Evolutionary conservation across 1,140 invertebrate species (phyloP).

Genomic region (Drosophila grimshawi): DNA sequence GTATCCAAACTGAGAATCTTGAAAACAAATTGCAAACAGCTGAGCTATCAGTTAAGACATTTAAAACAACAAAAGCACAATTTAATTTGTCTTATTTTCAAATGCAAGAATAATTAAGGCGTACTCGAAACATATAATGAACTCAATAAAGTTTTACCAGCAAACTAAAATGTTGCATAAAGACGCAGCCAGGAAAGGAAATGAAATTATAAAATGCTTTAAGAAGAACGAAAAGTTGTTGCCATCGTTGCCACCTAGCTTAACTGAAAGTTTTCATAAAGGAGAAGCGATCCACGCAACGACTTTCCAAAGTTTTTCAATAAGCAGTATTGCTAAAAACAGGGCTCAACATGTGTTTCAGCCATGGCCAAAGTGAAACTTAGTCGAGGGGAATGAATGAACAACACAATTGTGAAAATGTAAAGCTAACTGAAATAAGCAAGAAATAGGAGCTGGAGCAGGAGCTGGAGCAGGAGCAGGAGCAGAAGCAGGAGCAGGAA

Average conservation of each 20-base stretch:
- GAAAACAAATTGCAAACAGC: constrained; percentile 5
- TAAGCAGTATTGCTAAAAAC: constrained; percentile 66
- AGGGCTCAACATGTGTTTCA: constrained; percentile 43
- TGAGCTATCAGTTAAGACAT: constrained; percentile 19
- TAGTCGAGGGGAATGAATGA: constrained; percentile 33
- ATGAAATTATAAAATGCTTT: constrained; percentile 61
- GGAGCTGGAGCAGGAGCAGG: neutral
- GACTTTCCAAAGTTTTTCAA: constrained; percentile 68
- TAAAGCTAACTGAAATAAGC: constrained; percentile 12
- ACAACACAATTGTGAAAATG: constrained; percentile 48
- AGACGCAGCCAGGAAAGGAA: constrained; percentile 24
- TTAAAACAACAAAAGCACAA: constrained; percentile 38
- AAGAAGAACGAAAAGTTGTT: constrained; percentile 58
- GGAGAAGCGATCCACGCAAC: constrained; percentile 31
- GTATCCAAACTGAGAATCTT: constrained; percentile 3
- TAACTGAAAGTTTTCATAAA: constrained; percentile 60
- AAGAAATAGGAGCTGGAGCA: neutral
- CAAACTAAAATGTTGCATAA: constrained; percentile 34
- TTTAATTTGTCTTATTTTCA: constrained; percentile 50
- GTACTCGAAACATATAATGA: constrained; percentile 56
- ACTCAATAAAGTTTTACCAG: constrained; percentile 55
- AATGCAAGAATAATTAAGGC: constrained; percentile 67
- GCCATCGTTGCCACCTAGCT: constrained; percentile 57
- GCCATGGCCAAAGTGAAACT: constrained; percentile 5
- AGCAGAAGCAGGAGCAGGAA: constrained; percentile 9